Evolutionary conservation across 2,888 invertebrate species (phyloP).

Genomic region (Nomada flava): DNA sequence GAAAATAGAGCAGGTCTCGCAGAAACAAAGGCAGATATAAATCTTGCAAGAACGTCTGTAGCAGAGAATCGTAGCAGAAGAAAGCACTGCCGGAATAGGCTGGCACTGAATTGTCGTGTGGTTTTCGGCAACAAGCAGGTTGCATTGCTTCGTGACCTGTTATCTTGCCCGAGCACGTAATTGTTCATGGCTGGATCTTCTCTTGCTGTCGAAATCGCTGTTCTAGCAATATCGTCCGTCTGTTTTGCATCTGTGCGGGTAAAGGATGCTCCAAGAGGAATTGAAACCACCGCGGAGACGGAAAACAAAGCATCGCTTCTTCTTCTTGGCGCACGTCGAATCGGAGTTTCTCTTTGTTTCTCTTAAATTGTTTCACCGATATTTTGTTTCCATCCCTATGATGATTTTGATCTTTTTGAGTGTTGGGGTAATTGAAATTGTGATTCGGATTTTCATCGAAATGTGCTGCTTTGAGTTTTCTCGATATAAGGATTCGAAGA

Average conservation of each 20-base stretch:
- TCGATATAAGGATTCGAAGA: too few species aligned
- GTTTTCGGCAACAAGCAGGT: conserved; percentile 43
- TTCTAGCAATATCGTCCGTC: conserved; percentile 16
- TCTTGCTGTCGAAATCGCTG: conserved; percentile 36
- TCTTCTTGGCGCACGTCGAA: too few species aligned
- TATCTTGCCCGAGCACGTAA: conserved; percentile 41
- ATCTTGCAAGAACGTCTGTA: not conserved
- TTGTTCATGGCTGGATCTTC: conserved; percentile 31
- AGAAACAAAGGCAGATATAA: too few species aligned
- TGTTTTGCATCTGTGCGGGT: not conserved
- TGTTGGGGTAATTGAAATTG: too few species aligned
- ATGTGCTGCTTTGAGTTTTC: too few species aligned
- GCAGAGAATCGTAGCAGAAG: not conserved
- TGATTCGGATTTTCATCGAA: too few species aligned
- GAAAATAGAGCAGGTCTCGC: conserved; percentile 11
- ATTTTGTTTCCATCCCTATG: too few species aligned
- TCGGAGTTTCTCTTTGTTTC: too few species aligned
- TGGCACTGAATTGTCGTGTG: conserved; percentile 4
- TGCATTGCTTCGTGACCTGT: conserved; percentile 33
- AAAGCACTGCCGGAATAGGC: not conserved
- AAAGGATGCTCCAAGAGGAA: not conserved
- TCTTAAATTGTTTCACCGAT: too few species aligned
- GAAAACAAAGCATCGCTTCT: too few species aligned
- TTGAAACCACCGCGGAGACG: not conserved
- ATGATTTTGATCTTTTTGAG: not conserved